A percentile compares a stretch with the other conserved stretches of the same genome.
phyloP scores from a whole-genome alignment of 2,113 vertebrate species.

The Potamarius usumacintae region DNA sequence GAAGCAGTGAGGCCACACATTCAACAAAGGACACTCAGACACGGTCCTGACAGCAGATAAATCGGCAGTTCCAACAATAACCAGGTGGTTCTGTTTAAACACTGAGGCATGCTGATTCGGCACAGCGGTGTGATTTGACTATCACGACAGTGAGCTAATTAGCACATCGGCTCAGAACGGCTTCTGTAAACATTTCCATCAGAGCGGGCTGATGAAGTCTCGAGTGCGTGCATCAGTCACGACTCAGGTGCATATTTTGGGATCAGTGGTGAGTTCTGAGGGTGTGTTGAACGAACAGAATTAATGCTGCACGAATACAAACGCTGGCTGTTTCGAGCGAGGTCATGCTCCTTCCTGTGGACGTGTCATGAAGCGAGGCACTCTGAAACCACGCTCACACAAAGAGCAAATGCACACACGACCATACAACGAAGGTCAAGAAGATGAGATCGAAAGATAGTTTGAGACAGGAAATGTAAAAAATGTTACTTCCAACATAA shows the following conservation, averaged over 20 bases:
- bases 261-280: neutral
- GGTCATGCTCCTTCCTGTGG: neutral
- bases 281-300: neutral
- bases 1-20: slow-evolving; percentile 31
- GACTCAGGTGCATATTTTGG: neutral
- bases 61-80: slow-evolving; percentile 14
- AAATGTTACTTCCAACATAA: neutral
- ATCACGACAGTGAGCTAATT: slow-evolving; percentile 16
- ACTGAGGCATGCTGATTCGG: slow-evolving; percentile 7
- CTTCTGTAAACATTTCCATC: slow-evolving; percentile 14
- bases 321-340: neutral
- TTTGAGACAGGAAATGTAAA: neutral
- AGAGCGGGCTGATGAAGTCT: slow-evolving; percentile 10
- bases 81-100: slow-evolving; percentile 40
- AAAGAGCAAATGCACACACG: neutral
- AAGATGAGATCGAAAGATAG: neutral
- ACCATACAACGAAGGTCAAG: neutral
- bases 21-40: slow-evolving; percentile 10
- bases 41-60: slow-evolving; percentile 18
- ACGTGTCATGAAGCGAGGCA: neutral
- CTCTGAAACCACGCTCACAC: neutral
- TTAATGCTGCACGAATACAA: neutral
- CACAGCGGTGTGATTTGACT: slow-evolving; percentile 13
- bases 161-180: slow-evolving; percentile 21
- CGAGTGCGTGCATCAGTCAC: neutral